Evolutionary conservation across 1,140 invertebrate genomes (phyloP).

Genomic region (Brachionus rubens): DNA sequence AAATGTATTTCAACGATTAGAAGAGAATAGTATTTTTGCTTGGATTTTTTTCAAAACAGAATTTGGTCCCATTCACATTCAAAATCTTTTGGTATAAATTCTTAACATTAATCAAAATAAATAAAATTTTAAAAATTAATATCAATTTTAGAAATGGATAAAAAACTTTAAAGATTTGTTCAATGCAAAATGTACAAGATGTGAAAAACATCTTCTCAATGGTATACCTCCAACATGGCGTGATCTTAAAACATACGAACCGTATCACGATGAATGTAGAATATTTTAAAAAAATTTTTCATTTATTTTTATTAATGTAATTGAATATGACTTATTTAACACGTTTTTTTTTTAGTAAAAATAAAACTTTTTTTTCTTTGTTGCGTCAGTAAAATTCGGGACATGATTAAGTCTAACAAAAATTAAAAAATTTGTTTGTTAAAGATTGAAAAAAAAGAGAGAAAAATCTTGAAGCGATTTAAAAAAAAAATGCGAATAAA

Average conservation of each 20-base stretch:
- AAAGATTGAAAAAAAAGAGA: too few relatives aligned
- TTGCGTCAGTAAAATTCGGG: too few relatives aligned
- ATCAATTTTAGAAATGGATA: slow-evolving; percentile 32
- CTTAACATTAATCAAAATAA: not conserved
- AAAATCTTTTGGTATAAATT: not conserved
- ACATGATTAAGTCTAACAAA: too few relatives aligned
- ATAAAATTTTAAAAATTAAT: too few relatives aligned
- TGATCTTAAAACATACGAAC: slow-evolving; percentile 31
- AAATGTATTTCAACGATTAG: slow-evolving; percentile 7
- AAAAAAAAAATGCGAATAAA: too few relatives aligned
- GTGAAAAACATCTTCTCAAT: slow-evolving; percentile 44
- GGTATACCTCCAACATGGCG: slow-evolving; percentile 42
- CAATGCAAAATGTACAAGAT: slow-evolving; percentile 42
- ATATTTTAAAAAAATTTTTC: slow-evolving; percentile 38
- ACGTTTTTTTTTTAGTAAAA: too few relatives aligned
- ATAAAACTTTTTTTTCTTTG: too few relatives aligned
- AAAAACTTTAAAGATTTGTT: slow-evolving; percentile 38
- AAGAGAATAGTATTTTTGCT: slow-evolving; percentile 31
- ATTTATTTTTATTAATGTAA: too few relatives aligned
- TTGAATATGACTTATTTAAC: too few relatives aligned
- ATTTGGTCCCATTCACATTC: not conserved
- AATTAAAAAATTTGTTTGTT: too few relatives aligned
- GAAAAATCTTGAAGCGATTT: too few relatives aligned
- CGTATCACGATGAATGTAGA: slow-evolving; percentile 44
- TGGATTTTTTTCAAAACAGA: slow-evolving; percentile 41